Conservation (phyloP, 2,888 invertebrate genomes). For the Dicranocentrus wangi region DNA sequence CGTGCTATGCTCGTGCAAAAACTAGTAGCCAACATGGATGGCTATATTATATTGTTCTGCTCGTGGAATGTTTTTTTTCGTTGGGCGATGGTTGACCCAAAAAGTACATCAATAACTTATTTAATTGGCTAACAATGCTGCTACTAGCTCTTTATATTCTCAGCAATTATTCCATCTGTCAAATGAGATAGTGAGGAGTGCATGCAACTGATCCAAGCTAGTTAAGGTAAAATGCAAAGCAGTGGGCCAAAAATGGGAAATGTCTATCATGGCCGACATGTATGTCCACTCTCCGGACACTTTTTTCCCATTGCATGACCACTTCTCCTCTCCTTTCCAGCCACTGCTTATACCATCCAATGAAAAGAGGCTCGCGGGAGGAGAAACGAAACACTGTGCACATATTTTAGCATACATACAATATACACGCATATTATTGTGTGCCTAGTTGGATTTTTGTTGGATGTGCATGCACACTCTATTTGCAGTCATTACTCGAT, state of each 20-base stretch:
- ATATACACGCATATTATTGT: background rate
- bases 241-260: conserved; percentile 22
- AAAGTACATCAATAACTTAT: conserved; percentile 11
- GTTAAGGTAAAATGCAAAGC: conserved; percentile 18
- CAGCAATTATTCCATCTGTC: conserved; percentile 13
- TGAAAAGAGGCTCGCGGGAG: background rate
- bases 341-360: background rate
- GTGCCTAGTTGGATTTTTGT: background rate
- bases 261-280: conserved; percentile 44
- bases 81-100: background rate
- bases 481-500: conserved; percentile 24
- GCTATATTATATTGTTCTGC: too few relatives aligned
- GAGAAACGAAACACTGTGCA: background rate
- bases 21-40: too few relatives aligned
- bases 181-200: background rate
- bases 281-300: conserved; percentile 18
- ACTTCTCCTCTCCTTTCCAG: conserved; percentile 1
- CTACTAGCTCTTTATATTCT: background rate
- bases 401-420: too few relatives aligned
- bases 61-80: too few relatives aligned
- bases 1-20: too few relatives aligned
- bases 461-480: conserved; percentile 1
- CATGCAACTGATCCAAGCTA: background rate
- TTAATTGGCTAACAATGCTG: conserved; percentile 5
- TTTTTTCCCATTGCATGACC: conserved; percentile 27